Evolutionary conservation across 1,140 invertebrate species (phyloP).

Genomic region (Formica selysi): DNA sequence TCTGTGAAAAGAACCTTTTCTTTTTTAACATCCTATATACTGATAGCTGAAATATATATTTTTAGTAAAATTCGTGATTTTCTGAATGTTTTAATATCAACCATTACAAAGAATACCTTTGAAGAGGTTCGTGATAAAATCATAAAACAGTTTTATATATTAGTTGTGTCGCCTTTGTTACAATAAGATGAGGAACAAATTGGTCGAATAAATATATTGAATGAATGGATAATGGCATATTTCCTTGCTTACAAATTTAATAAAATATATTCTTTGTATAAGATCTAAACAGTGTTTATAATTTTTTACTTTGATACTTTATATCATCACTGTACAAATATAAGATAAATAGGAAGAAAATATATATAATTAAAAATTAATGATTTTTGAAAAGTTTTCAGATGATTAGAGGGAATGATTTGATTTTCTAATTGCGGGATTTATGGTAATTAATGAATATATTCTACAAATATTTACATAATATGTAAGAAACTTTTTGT

Average conservation of each 20-base stretch:
- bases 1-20: not conserved
- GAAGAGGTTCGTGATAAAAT: not conserved
- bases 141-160: not conserved
- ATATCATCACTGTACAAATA: slow-evolving; percentile 42
- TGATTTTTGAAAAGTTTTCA: not conserved
- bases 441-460: not conserved
- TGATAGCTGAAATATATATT: not conserved
- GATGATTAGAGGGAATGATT: not conserved
- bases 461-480: not conserved
- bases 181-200: slow-evolving; percentile 7
- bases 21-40: slow-evolving; percentile 8
- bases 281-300: slow-evolving; percentile 5
- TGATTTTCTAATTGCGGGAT: not conserved
- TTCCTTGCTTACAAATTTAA: not conserved
- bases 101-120: not conserved
- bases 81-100: slow-evolving; percentile 32
- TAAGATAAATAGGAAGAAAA: slow-evolving; percentile 40
- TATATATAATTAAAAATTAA: not conserved
- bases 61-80: slow-evolving; percentile 18
- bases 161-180: not conserved
- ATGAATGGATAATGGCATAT: slow-evolving; percentile 12
- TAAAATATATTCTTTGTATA: slow-evolving; percentile 14
- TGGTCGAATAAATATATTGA: slow-evolving; percentile 29
- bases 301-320: slow-evolving; percentile 8
- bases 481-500: not conserved